phyloP scores from a whole-genome alignment of 2,113 vertebrate genomes.

The Saccopteryx bilineata region DNA sequence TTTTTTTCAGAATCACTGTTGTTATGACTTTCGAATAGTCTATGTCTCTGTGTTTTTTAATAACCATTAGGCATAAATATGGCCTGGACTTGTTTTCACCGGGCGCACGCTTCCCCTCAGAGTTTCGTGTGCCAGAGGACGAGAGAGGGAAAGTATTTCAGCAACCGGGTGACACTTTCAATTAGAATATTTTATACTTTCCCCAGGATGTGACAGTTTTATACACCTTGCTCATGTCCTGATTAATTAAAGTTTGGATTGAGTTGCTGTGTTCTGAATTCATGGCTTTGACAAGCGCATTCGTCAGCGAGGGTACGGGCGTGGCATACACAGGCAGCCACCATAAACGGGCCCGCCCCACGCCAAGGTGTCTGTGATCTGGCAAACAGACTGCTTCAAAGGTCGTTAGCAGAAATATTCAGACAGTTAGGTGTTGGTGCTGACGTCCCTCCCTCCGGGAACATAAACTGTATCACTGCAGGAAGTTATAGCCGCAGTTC shows the following conservation, averaged over 20 bases:
- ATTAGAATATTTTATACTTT: conserved; percentile 74
- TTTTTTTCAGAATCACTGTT: not conserved
- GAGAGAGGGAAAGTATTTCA: conserved; percentile 43
- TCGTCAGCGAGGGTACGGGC: conserved; percentile 34
- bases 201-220: conserved; percentile 65
- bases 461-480: conserved; percentile 20
- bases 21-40: not conserved
- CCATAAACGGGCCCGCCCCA: conserved; percentile 13
- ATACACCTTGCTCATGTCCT: conserved; percentile 60
- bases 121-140: not conserved
- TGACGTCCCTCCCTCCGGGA: conserved; percentile 46
- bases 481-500: not conserved
- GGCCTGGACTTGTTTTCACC: not conserved
- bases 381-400: conserved; percentile 49
- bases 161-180: conserved; percentile 73
- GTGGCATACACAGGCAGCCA: conserved; percentile 29
- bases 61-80: not conserved
- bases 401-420: conserved; percentile 60
- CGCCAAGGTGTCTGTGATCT: not conserved
- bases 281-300: conserved; percentile 49
- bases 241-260: conserved; percentile 79
- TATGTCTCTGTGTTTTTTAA: not conserved
- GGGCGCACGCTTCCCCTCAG: not conserved
- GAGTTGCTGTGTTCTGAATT: conserved; percentile 65
- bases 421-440: conserved; percentile 42